Evolutionary conservation across 2,797 vertebrate species (phyloP).

Genomic region (Podarcis lilfordi): DNA sequence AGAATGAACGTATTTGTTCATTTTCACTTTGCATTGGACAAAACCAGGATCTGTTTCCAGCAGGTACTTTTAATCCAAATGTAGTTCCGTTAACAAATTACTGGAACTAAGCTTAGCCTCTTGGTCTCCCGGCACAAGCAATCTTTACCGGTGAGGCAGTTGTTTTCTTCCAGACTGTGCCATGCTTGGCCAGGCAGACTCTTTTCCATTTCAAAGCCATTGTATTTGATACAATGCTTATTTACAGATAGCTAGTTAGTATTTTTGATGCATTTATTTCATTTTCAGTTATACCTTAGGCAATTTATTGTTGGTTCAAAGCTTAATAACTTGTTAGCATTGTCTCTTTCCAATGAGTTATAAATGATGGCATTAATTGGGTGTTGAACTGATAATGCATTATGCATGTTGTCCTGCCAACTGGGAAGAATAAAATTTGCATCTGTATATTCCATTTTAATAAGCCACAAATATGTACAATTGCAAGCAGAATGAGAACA

Average conservation of each 20-base stretch:
- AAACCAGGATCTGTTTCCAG: not conserved
- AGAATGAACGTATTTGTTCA: not conserved
- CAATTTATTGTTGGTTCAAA: slow-evolving; percentile 36
- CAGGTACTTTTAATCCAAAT: not conserved
- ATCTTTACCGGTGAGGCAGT: not conserved
- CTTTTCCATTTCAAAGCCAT: slow-evolving; percentile 28
- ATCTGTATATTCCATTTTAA: slow-evolving; percentile 1
- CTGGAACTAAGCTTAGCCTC: not conserved
- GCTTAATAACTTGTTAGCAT: slow-evolving; percentile 30
- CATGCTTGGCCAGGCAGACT: not conserved
- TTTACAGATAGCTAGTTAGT: slow-evolving; percentile 29
- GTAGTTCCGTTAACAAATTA: not conserved
- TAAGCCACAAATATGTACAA: slow-evolving; percentile 34
- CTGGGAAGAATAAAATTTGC: slow-evolving; percentile 32
- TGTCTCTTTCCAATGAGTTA: slow-evolving; percentile 31
- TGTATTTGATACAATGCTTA: not conserved
- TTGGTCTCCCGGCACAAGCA: not conserved
- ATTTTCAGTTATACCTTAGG: slow-evolving; percentile 38
- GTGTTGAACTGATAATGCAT: slow-evolving; percentile 38
- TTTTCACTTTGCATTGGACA: not conserved
- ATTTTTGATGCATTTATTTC: slow-evolving; percentile 29
- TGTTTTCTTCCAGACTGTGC: not conserved
- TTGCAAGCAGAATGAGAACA: not conserved
- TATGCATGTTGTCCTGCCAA: slow-evolving; percentile 36
- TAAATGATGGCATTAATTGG: slow-evolving; percentile 40